Evolutionary conservation across 2,888 invertebrate species (phyloP).

Genomic region (Eupithecia centaureata): DNA sequence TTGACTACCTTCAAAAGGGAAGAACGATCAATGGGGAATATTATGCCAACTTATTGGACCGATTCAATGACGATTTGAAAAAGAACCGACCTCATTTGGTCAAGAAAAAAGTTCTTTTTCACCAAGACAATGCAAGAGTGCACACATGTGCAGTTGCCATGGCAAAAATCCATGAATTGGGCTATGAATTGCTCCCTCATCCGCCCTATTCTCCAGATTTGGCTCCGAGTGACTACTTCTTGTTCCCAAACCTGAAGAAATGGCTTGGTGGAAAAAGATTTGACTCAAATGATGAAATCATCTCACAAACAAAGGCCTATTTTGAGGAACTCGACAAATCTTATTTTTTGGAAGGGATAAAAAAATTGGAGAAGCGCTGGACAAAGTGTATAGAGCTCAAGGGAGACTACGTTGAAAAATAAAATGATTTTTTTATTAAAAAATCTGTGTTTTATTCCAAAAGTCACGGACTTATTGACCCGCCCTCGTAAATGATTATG

Average conservation of each 20-base stretch:
- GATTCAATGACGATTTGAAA: background rate
- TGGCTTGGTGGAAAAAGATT: background rate
- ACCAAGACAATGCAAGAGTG: background rate
- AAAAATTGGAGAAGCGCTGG: too few relatives aligned
- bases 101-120: background rate
- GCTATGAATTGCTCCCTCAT: background rate
- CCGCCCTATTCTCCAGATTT: background rate
- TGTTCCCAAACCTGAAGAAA: background rate
- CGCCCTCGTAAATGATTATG: too few relatives aligned
- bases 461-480: too few relatives aligned
- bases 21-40: background rate
- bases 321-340: background rate
- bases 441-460: too few relatives aligned
- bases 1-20: background rate
- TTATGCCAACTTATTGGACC: background rate
- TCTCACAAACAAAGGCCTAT: background rate
- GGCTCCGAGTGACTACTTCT: background rate
- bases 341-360: too few relatives aligned
- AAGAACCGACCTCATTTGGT: background rate
- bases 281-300: background rate
- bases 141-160: background rate
- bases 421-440: too few relatives aligned
- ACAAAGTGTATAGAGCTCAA: too few relatives aligned
- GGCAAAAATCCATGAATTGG: background rate
- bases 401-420: too few relatives aligned